Evolutionary conservation across 1,140 invertebrate species (phyloP).

Genomic region (Drosophila cardini): DNA sequence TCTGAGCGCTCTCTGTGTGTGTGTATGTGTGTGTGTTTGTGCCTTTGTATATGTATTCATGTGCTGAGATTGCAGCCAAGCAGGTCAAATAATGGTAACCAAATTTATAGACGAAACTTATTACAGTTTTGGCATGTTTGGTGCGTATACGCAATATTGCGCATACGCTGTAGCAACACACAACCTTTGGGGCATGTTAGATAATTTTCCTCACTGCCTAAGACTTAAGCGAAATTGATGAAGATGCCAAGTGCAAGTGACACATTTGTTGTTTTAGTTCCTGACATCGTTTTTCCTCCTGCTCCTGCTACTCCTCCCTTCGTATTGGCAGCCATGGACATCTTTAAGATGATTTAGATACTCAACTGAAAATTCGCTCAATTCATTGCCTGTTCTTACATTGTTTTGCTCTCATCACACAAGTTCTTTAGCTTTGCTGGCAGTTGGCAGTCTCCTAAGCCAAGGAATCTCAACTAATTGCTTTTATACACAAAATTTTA

Average conservation of each 20-base stretch:
- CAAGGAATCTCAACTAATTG: conserved; percentile 74
- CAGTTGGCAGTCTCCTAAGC: conserved; percentile 8
- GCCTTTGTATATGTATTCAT: conserved; percentile 21
- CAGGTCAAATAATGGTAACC: conserved; percentile 80
- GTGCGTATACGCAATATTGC: conserved; percentile 48
- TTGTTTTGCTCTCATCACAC: conserved; percentile 46
- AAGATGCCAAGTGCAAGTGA: conserved; percentile 79
- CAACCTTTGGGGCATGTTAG: conserved; percentile 14
- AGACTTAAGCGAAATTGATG: conserved; percentile 75
- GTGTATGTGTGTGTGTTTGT: conserved; percentile 19
- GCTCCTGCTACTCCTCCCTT: neutral
- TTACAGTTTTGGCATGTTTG: conserved; percentile 15
- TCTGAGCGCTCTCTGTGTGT: conserved; percentile 9
- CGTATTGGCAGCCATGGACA: conserved; percentile 6
- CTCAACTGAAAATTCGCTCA: conserved; percentile 19
- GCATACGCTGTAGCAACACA: conserved; percentile 19
- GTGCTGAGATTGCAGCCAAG: conserved; percentile 73
- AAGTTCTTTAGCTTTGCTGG: conserved; percentile 10
- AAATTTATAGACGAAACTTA: conserved; percentile 76
- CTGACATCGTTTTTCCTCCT: neutral
- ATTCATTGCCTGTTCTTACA: conserved; percentile 39
- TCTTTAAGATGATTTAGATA: conserved; percentile 53
- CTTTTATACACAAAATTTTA: conserved; percentile 59
- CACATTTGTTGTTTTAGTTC: conserved; percentile 41
- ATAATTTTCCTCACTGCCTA: conserved; percentile 47